Evolutionary conservation across 2,888 invertebrate genomes (phyloP).

Genomic region (Patella caerulea): DNA sequence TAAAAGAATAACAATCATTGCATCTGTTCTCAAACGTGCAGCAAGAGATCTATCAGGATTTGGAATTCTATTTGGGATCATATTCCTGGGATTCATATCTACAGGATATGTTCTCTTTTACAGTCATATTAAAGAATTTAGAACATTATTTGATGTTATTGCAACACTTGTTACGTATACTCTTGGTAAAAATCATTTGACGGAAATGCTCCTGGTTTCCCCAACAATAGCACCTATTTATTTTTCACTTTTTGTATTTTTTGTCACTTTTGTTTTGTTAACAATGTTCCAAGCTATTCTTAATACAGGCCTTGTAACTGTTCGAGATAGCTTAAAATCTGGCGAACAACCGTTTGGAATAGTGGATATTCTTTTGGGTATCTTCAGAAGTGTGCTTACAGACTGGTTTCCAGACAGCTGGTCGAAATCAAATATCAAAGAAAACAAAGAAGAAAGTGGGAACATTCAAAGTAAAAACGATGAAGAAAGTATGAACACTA

Average conservation of each 20-base stretch:
- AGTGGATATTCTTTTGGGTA: slow-evolving; percentile 27
- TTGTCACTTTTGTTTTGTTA: slow-evolving; percentile 51
- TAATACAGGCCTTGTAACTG: slow-evolving; percentile 49
- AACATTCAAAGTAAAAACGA: too few relatives aligned
- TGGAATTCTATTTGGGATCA: slow-evolving; percentile 69
- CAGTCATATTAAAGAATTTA: slow-evolving; percentile 56
- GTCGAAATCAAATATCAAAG: neutral
- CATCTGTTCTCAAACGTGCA: slow-evolving; percentile 69
- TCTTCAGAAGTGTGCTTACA: slow-evolving; percentile 24
- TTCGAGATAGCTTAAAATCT: slow-evolving; percentile 35
- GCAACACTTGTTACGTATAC: slow-evolving; percentile 68
- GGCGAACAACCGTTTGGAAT: slow-evolving; percentile 32
- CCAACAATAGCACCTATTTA: slow-evolving; percentile 51
- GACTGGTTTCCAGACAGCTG: slow-evolving; percentile 29
- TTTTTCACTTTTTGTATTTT: slow-evolving; percentile 51
- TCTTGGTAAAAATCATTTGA: slow-evolving; percentile 53
- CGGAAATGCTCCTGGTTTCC: slow-evolving; percentile 41
- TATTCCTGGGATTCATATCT: slow-evolving; percentile 61
- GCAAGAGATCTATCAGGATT: slow-evolving; percentile 70
- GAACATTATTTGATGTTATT: slow-evolving; percentile 64
- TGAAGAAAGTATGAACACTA: too few relatives aligned
- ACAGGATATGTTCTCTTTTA: slow-evolving; percentile 68
- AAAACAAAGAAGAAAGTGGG: neutral
- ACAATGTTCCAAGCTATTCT: slow-evolving; percentile 56
- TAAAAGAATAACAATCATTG: slow-evolving; percentile 71